These are phyloP conservation scores for Archivesica marissinica DNA, from an alignment of 1,140 invertebrate species.

Conservation along the genomic window DNA sequence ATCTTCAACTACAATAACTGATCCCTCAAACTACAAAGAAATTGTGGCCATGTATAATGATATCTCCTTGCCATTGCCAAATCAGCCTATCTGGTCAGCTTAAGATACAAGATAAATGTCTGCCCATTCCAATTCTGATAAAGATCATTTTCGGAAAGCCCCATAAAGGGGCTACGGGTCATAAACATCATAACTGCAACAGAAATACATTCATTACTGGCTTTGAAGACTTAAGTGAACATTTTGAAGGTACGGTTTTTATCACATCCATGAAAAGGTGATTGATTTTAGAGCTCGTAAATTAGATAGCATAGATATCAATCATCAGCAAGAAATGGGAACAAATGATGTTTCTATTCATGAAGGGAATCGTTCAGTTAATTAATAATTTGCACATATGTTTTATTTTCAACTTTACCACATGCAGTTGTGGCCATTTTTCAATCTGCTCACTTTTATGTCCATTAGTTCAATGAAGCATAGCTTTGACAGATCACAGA, in stretches of 20 bases:
- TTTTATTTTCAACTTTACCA: neutral
- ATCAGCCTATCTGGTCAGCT: conserved; percentile 28
- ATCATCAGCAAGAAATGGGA: neutral
- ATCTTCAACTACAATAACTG: conserved; percentile 26
- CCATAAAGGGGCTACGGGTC: conserved; percentile 13
- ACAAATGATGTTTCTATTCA: no score
- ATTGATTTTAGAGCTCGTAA: conserved; percentile 49
- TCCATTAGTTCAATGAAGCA: conserved; percentile 5
- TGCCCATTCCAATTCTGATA: conserved; percentile 5
- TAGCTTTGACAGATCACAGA: no score
- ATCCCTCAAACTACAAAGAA: conserved; percentile 31
- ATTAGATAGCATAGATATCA: conserved; percentile 11
- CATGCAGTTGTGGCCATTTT: conserved; percentile 26
- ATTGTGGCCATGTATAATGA: conserved; percentile 22
- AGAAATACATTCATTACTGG: conserved; percentile 11
- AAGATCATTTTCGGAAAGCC: conserved; percentile 13
- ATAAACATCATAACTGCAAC: conserved; percentile 42
- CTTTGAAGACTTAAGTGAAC: conserved; percentile 48
- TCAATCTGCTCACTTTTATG: neutral
- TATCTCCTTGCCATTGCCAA: neutral
- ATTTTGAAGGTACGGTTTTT: conserved; percentile 2
- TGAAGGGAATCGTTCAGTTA: conserved; percentile 17
- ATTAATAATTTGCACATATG: conserved; percentile 6
- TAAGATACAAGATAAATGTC: conserved; percentile 42
- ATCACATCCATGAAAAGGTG: conserved; percentile 18